A percentile compares a stretch with the other conserved stretches of the same genome.
Conservation (phyloP, 2,113 vertebrate species). For the Scopus umbretta region DNA sequence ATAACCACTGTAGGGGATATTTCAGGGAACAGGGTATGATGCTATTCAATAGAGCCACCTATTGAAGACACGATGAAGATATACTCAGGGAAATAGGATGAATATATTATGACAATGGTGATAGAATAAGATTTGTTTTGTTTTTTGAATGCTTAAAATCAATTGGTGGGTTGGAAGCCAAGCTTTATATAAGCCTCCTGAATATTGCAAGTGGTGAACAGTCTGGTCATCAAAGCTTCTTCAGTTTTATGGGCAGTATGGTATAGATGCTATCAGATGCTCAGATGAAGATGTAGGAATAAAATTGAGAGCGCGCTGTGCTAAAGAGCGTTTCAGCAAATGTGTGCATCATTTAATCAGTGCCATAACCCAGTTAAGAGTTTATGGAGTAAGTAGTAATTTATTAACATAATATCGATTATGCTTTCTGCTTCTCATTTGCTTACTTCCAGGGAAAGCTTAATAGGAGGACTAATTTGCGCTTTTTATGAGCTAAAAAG, state of each 20-base stretch:
- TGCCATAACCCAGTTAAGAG: not conserved
- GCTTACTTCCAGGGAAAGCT: not conserved
- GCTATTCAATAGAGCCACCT: not conserved
- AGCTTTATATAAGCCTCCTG: not conserved
- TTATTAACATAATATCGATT: not conserved
- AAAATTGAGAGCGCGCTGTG: not conserved
- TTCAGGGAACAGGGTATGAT: not conserved
- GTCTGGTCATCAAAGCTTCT: not conserved
- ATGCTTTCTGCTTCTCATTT: not conserved
- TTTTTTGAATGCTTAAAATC: not conserved
- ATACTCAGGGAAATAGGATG: not conserved
- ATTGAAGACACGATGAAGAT: not conserved
- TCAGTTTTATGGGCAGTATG: not conserved
- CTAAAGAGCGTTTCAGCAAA: not conserved
- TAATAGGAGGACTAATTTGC: not conserved
- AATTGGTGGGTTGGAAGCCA: not conserved
- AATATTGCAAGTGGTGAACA: not conserved
- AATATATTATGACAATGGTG: not conserved
- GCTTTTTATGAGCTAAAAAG: conserved; percentile 18
- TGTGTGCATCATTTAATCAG: not conserved
- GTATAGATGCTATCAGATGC: not conserved
- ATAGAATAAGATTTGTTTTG: not conserved
- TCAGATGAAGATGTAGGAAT: not conserved
- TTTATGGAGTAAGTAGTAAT: not conserved
- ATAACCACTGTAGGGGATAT: not conserved